Evolutionary conservation across 1,140 invertebrate genomes (phyloP), one percentile per base, ranked within the genome.

Genomic region (Himalopsyche phryganea): DNA sequence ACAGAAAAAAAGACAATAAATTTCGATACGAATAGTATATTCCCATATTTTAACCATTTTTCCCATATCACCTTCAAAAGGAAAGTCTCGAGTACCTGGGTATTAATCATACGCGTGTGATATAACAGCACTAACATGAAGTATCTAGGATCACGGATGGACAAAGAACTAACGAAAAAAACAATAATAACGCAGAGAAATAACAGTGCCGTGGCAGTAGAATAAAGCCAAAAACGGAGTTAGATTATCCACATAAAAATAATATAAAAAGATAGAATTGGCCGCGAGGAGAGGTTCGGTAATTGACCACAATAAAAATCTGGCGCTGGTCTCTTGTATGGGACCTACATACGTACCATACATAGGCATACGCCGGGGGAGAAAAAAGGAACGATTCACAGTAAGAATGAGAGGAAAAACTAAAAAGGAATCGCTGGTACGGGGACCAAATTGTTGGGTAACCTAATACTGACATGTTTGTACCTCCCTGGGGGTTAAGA

Each of bases 181-280:
- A 44, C 56, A 41, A 58, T 58, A 51, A 51, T 42, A 58, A 55
- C 17, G 36, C 51, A 36, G 35, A 13, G 42, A 63, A 49, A 58
- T 59, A 55, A 59, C 51, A 56, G 47, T 42, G 56, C 46, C 56
- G 35, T 28, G 23, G 42, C 42, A 46, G 36, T 45, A 46, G 58
- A 51, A 50, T 51, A 53, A 54, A 60, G 46, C 23, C 53, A 18
- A 57, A 60, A 45, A 53, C 57, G 52, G 32, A 28, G 48, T 32
- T 23, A 57, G 52, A 63, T 63, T 60, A 63, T 63, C 58, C 61
- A 53, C 61, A 60, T 60, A 57, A 63, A 63, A 63, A 63, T 63
- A 63, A 63, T 60, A 63, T 53, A 63, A 60, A 63, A 50, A 63
- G 52, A 57, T 56, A 57, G 53, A 52, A 52, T 53, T 33, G 46